phyloP scores from a whole-genome alignment of 64 coral and sea anemone genomes.

The Hydrozoanthus tunicans region DNA sequence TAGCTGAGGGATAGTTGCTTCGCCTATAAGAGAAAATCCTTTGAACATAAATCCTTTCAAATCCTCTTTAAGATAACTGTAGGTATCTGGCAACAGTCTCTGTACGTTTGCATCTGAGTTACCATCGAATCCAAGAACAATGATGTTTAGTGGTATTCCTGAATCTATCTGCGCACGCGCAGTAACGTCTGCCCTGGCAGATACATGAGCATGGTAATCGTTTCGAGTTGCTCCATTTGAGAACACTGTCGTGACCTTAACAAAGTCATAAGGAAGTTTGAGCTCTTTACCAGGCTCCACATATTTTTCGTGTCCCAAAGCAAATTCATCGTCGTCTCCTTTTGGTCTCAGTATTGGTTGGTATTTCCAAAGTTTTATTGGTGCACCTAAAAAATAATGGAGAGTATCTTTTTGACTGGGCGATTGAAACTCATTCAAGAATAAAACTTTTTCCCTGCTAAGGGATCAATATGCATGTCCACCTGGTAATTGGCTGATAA shows the following conservation, averaged over 20 bases:
- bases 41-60: conserved; percentile 84
- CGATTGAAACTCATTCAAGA: no score
- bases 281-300: conserved; percentile 11
- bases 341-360: not conserved
- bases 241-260: conserved; percentile 45
- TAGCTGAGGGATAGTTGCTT: conserved; percentile 85
- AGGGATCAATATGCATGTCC: no score
- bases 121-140: conserved; percentile 81
- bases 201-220: conserved; percentile 75
- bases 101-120: conserved; percentile 84
- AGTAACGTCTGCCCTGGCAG: conserved; percentile 61
- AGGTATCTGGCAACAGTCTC: conserved; percentile 66
- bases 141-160: conserved; percentile 79
- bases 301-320: conserved; percentile 8
- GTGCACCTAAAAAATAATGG: no score
- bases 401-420: no score
- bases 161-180: conserved; percentile 27
- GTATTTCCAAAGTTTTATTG: no score
- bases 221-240: conserved; percentile 31
- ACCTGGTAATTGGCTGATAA: no score
- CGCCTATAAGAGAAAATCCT: conserved; percentile 87
- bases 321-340: conserved; percentile 42
- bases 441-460: no score
- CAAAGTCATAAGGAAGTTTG: conserved; percentile 53
- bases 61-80: conserved; percentile 77